Evolutionary conservation across 2,888 invertebrate species (phyloP).

Genomic region (Galerucella calmariensis): DNA sequence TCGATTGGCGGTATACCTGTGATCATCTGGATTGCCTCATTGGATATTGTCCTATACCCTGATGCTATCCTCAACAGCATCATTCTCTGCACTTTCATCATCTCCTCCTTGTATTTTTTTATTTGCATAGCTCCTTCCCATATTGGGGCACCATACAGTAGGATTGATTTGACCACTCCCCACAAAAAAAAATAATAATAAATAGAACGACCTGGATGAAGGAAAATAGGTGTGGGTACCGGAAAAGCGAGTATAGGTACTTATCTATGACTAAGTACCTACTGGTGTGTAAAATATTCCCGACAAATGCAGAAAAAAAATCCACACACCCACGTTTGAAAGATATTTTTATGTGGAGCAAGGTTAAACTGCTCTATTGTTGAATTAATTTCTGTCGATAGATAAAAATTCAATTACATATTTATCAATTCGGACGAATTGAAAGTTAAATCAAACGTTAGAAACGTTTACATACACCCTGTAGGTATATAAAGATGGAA

Average conservation of each 20-base stretch:
- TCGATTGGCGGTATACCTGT: neutral
- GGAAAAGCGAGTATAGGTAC: neutral
- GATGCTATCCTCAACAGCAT: too few relatives aligned
- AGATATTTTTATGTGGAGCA: neutral
- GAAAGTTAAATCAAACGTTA: too few relatives aligned
- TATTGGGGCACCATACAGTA: too few relatives aligned
- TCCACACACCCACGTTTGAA: conserved; percentile 1
- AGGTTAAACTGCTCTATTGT: neutral
- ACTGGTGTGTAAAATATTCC: neutral
- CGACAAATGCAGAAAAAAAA: neutral
- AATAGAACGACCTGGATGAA: too few relatives aligned
- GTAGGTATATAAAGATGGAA: neutral
- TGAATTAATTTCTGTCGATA: neutral
- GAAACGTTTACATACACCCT: neutral
- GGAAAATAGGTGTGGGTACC: neutral
- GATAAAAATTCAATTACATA: neutral
- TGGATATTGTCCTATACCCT: neutral
- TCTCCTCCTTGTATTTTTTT: too few relatives aligned
- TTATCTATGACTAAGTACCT: neutral
- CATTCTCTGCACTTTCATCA: too few relatives aligned
- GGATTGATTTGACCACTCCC: too few relatives aligned
- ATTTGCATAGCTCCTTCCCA: too few relatives aligned
- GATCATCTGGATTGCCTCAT: neutral
- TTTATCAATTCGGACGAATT: neutral
- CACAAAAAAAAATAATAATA: too few relatives aligned